Evolutionary conservation across 2,797 vertebrate genomes (phyloP).

Genomic region (Bradypodion ventrale): DNA sequence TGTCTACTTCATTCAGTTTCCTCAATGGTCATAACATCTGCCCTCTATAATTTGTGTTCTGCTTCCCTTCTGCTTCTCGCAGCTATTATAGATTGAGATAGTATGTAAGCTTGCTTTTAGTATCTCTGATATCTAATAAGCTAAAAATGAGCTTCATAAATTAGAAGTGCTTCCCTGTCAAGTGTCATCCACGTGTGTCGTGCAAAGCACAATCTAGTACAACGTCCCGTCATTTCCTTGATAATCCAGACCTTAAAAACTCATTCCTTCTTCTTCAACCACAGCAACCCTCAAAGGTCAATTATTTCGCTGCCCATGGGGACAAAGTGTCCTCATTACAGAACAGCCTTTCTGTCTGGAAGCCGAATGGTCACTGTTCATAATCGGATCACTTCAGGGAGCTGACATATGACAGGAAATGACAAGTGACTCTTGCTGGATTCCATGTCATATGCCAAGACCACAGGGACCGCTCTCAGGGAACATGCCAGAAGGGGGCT

Average conservation of each 20-base stretch:
- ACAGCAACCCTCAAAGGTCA: not conserved
- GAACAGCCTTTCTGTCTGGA: not conserved
- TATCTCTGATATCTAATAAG: conserved; percentile 20
- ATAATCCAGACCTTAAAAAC: not conserved
- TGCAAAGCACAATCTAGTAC: not conserved
- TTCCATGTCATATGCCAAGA: not conserved
- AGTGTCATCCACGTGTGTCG: not conserved
- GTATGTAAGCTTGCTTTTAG: not conserved
- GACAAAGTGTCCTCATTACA: conserved; percentile 12
- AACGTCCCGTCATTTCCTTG: conserved; percentile 6
- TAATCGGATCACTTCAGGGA: not conserved
- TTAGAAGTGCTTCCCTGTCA: not conserved
- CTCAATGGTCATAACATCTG: not conserved
- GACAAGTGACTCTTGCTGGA: not conserved
- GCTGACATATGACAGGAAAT: conserved; percentile 19
- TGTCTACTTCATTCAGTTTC: not conserved
- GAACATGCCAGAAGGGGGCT: not conserved
- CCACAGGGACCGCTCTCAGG: not conserved
- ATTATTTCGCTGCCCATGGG: conserved; percentile 5
- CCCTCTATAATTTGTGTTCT: not conserved
- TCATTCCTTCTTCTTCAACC: conserved; percentile 3
- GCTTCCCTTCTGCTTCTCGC: not conserved
- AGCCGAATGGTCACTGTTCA: conserved; percentile 8
- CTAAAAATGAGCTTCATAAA: not conserved
- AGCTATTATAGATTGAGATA: not conserved